These are phyloP conservation scores for Invenusta paracnida DNA, from an alignment of 2,888 invertebrate genomes.

Conservation along the genomic window DNA sequence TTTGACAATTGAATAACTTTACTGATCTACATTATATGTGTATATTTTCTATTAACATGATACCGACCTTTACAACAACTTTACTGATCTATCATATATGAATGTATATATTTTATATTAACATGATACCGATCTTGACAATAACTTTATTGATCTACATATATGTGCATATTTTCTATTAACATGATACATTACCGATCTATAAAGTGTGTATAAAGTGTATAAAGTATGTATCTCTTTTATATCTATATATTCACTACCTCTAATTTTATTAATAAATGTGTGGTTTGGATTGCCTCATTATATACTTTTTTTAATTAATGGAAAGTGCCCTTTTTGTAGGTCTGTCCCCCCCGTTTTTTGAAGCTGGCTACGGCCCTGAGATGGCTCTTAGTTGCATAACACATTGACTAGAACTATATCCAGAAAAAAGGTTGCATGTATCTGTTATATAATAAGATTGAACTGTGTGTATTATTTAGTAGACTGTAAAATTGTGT, in stretches of 20 bases:
- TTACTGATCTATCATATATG: not conserved
- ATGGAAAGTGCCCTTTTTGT: slow-evolving; percentile 22
- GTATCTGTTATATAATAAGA: too few species aligned
- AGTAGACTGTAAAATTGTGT: too few species aligned
- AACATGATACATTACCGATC: not conserved
- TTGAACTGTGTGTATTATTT: too few species aligned
- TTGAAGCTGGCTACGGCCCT: slow-evolving; percentile 21
- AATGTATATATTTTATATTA: not conserved
- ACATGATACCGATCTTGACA: not conserved
- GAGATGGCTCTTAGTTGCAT: too few species aligned
- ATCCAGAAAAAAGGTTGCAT: too few species aligned
- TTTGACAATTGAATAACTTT: slow-evolving; percentile 7
- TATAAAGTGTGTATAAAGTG: not conserved
- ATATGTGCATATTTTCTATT: not conserved
- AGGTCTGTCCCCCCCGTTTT: slow-evolving; percentile 14
- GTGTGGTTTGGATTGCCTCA: slow-evolving; percentile 13
- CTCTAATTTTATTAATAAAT: slow-evolving; percentile 4
- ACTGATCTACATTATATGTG: not conserved
- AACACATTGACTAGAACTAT: too few species aligned
- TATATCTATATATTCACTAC: not conserved
- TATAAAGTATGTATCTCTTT: not conserved
- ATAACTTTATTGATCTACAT: not conserved
- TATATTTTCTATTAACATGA: not conserved
- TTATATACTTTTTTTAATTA: not conserved
- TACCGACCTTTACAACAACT: not conserved